Evolutionary conservation across 2,888 invertebrate genomes (phyloP).

Genomic region (Plagodis dolabraria): DNA sequence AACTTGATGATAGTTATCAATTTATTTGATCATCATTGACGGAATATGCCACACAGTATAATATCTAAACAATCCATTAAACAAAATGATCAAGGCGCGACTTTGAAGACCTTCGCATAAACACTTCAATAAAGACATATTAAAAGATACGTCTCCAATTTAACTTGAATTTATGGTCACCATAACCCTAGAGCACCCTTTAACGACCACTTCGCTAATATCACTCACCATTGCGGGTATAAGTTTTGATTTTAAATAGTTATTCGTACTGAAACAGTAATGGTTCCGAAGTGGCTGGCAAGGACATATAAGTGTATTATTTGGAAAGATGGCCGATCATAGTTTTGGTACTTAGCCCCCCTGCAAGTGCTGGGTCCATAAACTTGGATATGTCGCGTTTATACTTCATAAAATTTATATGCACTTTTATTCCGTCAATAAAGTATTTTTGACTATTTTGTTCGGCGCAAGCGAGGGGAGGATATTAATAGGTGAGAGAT

Average conservation of each 20-base stretch:
- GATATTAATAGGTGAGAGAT: constrained; percentile 36
- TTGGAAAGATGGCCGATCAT: constrained; percentile 32
- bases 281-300: constrained; percentile 7
- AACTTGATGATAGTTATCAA: no score
- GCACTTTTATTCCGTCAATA: constrained; percentile 80
- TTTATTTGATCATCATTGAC: no score
- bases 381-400: constrained; percentile 76
- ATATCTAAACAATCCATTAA: constrained; percentile 18
- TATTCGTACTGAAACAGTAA: constrained; percentile 29
- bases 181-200: constrained; percentile 56
- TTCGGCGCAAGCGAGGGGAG: constrained; percentile 47
- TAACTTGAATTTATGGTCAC: constrained; percentile 77
- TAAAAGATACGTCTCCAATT: constrained; percentile 80
- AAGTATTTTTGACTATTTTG: constrained; percentile 77
- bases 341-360: constrained; percentile 52
- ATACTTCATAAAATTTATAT: constrained; percentile 83
- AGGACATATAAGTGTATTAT: constrained; percentile 24
- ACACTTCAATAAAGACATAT: constrained; percentile 79
- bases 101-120: constrained; percentile 51
- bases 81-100: constrained; percentile 17
- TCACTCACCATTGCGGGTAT: constrained; percentile 19
- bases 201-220: constrained; percentile 35
- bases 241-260: constrained; percentile 1
- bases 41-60: no score
- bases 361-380: constrained; percentile 69